A percentile compares a stretch with the other conserved stretches of the same genome.
Conservation (phyloP, 2,797 vertebrate species). For the Enteromius unitaeniatus region DNA sequence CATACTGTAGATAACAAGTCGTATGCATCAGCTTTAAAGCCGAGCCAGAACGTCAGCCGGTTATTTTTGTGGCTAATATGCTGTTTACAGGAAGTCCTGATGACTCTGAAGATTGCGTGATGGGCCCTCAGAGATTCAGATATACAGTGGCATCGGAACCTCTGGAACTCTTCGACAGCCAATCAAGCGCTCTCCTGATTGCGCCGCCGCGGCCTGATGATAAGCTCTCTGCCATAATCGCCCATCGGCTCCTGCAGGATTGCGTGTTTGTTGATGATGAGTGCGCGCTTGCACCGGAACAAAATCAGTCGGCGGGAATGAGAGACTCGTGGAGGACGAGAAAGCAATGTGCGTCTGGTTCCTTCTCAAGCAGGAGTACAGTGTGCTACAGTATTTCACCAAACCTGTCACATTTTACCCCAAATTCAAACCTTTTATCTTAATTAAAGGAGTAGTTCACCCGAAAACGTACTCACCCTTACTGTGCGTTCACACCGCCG, state of each 20-base stretch:
- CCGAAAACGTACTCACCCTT: background rate
- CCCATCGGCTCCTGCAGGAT: constrained; percentile 61
- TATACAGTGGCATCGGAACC: constrained; percentile 56
- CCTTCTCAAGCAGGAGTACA: constrained; percentile 26
- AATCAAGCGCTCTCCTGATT: constrained; percentile 71
- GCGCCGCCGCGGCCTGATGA: constrained; percentile 61
- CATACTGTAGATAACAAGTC: constrained; percentile 36
- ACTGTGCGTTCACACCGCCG: too few species aligned
- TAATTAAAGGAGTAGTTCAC: background rate
- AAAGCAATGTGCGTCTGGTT: constrained; percentile 14
- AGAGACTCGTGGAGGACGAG: constrained; percentile 38
- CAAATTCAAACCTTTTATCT: background rate
- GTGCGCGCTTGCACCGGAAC: constrained; percentile 55
- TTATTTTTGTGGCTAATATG: constrained; percentile 62
- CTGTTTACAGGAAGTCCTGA: constrained; percentile 64
- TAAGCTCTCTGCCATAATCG: constrained; percentile 61
- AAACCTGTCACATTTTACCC: background rate
- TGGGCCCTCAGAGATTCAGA: constrained; percentile 62
- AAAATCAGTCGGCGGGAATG: constrained; percentile 56
- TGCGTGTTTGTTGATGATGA: constrained; percentile 70
- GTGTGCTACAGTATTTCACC: constrained; percentile 7
- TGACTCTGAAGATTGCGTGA: constrained; percentile 58
- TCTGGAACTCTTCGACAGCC: constrained; percentile 58
- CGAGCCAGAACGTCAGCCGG: constrained; percentile 15
- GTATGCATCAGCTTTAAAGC: constrained; percentile 41